A percentile compares a stretch with the other conserved stretches of the same genome.
These are phyloP conservation scores for Bos indicus DNA, from an alignment of 2,113 vertebrate species.

Conservation along the genomic window DNA sequence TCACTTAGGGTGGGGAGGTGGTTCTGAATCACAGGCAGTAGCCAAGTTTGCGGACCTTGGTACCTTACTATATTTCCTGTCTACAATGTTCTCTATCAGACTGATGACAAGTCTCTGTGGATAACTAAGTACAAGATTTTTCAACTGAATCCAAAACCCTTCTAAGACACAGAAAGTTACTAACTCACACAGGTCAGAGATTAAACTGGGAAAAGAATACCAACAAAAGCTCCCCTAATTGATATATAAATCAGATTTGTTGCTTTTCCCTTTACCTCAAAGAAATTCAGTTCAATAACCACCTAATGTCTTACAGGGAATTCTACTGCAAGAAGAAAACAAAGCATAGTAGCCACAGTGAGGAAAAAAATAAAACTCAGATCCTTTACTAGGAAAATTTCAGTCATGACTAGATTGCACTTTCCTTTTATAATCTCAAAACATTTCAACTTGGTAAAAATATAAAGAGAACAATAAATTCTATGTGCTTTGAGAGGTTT, in stretches of 20 bases:
- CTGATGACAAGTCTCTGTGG: slow-evolving; percentile 19
- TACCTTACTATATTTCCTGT: slow-evolving; percentile 5
- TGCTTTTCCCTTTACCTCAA: background rate
- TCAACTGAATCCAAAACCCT: background rate
- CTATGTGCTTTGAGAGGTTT: slow-evolving; percentile 62
- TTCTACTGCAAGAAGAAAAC: slow-evolving; percentile 38
- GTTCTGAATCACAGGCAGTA: slow-evolving; percentile 23
- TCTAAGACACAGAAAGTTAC: slow-evolving; percentile 36
- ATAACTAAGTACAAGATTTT: slow-evolving; percentile 35
- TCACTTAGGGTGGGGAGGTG: slow-evolving; percentile 11
- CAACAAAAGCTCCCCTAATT: background rate
- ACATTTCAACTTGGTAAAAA: slow-evolving; percentile 51
- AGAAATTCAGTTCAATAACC: background rate
- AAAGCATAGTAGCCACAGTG: background rate
- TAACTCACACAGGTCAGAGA: slow-evolving; percentile 25
- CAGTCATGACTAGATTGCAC: slow-evolving; percentile 15
- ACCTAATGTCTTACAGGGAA: slow-evolving; percentile 35
- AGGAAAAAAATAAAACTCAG: background rate
- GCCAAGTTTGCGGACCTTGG: slow-evolving; percentile 4
- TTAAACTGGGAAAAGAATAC: slow-evolving; percentile 3
- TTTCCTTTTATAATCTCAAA: slow-evolving; percentile 37
- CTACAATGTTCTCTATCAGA: slow-evolving; percentile 21
- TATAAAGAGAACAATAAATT: slow-evolving; percentile 44
- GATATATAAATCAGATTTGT: background rate
- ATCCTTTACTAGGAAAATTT: slow-evolving; percentile 9